Base-by-base conservation (phyloP, 2,797 vertebrate genomes). In the Enoplosus armatus region DNA sequence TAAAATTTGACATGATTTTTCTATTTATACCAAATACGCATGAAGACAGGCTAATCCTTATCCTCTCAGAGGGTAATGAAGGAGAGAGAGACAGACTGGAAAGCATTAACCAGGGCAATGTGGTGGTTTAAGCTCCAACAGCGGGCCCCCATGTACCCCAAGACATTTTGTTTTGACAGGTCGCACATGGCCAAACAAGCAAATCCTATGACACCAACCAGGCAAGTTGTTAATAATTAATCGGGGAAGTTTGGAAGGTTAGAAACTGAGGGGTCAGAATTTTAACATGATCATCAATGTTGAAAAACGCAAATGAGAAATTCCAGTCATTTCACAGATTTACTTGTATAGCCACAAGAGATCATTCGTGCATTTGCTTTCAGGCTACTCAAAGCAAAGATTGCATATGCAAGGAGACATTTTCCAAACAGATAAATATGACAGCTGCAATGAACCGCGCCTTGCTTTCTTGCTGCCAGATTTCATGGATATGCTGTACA, bases 121-220 rank as follows among this genome's bases (percentile, higher is more conserved):
- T 35, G 29, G 50, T 41, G 50, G 15, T 78, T 59, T 60, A 11
- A 72, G 62, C 43, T 71, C 31, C 15, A 24, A 5, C 68, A 20
- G 61, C 1, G 3, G 3, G 41, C 24, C 10, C 39, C 10, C 3
- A 2, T 12, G 7, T 20, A 65, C n/a, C 41, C 24, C 3, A 2
- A 54, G 29, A 77, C 26, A 41, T 68, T 72, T 77, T 51, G 59
- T 76, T 72, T 85, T 72, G 45, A 77, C 18, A 26, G 43, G 67
- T 61, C 55, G 61, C 72, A 81, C 66, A 37, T 60, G 72, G 26
- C 41, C 45, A 66, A 64, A 51, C 67, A 55, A 72, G 71, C 48
- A 76, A 77, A 68, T 77, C 77, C 70, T 64, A 35, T 20, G 10
- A 77, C 54, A 47, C 67, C 37, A 65, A n/a, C 24, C 14, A 55